Base-by-base conservation (phyloP, 92 coral and sea anemone species). In the Parazoanthus swiftii region DNA sequence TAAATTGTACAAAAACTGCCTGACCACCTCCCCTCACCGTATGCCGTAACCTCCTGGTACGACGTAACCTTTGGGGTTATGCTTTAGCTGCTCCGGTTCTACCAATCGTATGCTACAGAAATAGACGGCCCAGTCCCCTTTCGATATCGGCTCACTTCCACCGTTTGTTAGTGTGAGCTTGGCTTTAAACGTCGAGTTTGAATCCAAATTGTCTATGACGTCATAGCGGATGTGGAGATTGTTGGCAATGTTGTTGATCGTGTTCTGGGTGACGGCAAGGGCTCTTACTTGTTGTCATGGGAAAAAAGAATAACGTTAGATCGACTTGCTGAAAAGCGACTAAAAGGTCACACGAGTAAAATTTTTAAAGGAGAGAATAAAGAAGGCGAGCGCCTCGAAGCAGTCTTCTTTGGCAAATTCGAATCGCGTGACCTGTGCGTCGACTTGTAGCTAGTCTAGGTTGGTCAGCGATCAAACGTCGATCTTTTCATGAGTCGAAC, bases 91-190 rank as follows among this genome's bases (percentile, higher is more conserved):
- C 13, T 86, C 80, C 13, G 98, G 93, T 80, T 94, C 98, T 25
- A 93, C 80, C 82, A 96, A 86, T 10, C 98, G 93, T 73, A 96
- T 95, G 70, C 87, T 91, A 88, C 98, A 95, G 76, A 96, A 94
- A 88, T 94, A 93, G 50, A 96, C 89, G 65, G 93, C 96, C 99
- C 99, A 96, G 78, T 85, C 84, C 10, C 98, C 99, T 8, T 86
- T 81, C 14, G 39, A 38, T 16, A 96, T 90, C 76, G 92, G 54
- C 65, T 65, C 74, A 39, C 39, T 81, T 51, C 99, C 98, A 39
- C 81, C 88, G 89, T 96, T 96, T 6, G 88, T 87, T 5, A 96
- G 93, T 42, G 95, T 92, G 20, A 96, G 89, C 75, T 90, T 93
- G 23, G 94, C 86, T 48, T 74, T 86, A 77, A 89, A 85, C 51